phyloP scores from a whole-genome alignment of 2,888 invertebrate genomes.

The Metallyticus violacea region DNA sequence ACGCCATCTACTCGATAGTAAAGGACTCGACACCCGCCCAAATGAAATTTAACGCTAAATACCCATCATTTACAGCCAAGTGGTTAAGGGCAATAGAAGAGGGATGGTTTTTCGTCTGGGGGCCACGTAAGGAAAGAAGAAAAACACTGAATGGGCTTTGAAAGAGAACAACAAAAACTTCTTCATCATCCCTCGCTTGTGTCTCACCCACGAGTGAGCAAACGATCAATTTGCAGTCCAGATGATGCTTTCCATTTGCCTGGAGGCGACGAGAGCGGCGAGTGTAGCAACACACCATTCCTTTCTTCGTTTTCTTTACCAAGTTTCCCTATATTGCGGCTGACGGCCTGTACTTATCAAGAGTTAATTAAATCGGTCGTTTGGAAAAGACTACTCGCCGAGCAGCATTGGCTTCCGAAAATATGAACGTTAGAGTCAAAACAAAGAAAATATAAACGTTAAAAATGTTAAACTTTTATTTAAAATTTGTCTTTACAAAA shows the following conservation, averaged over 20 bases:
- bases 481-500: no score
- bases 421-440: no score
- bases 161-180: slow-evolving; percentile 20
- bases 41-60: slow-evolving; percentile 36
- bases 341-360: background rate
- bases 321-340: no score
- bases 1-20: slow-evolving; percentile 18
- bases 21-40: slow-evolving; percentile 24
- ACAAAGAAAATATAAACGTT: no score
- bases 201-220: background rate
- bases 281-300: no score
- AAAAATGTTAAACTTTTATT: no score
- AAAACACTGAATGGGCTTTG: slow-evolving; percentile 21
- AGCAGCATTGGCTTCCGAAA: no score
- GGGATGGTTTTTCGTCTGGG: background rate
- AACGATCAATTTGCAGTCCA: slow-evolving; percentile 22
- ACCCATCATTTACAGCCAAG: slow-evolving; percentile 34
- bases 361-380: background rate
- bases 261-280: background rate
- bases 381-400: background rate
- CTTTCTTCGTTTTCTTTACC: background rate
- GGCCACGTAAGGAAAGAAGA: slow-evolving; percentile 1
- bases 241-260: slow-evolving; percentile 24
- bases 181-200: slow-evolving; percentile 1
- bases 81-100: slow-evolving; percentile 14